These are phyloP conservation scores for Cossypha heuglini DNA, from an alignment of 2,797 vertebrate species.

Conservation along the genomic window DNA sequence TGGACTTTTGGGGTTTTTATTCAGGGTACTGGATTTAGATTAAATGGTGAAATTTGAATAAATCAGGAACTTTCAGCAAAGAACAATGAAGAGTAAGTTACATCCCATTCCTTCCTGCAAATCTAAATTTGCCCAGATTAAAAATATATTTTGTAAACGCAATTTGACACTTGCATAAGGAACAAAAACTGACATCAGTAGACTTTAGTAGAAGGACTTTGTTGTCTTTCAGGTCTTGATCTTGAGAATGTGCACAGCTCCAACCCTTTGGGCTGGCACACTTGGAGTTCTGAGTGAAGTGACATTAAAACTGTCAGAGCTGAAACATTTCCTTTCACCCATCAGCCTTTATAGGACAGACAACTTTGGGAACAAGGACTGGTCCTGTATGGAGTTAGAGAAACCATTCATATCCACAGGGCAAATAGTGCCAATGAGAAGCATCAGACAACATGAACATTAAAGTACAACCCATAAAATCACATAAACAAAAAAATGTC, in stretches of 20 bases:
- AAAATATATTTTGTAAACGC: not conserved
- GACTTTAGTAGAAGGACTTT: not conserved
- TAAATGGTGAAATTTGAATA: not conserved
- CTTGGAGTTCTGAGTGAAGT: not conserved
- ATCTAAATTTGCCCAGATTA: not conserved
- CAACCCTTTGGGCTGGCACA: not conserved
- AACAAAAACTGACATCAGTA: not conserved
- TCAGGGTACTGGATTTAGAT: not conserved
- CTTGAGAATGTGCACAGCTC: not conserved
- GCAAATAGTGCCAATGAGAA: not conserved
- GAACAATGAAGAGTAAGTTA: not conserved
- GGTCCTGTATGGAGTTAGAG: not conserved
- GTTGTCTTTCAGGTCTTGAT: not conserved
- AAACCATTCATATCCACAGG: not conserved
- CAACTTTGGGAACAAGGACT: not conserved
- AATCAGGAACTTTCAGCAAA: not conserved
- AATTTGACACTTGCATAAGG: not conserved
- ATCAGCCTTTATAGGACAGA: not conserved
- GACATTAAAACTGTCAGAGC: not conserved
- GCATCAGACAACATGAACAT: not conserved
- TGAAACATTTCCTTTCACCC: not conserved
- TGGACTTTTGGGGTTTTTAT: not conserved
- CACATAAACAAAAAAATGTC: not conserved
- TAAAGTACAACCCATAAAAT: not conserved
- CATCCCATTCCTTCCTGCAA: not conserved